A percentile compares a stretch with the other conserved stretches of the same genome.
These are phyloP conservation scores for Aplochiton taeniatus DNA, from an alignment of 2,797 vertebrate species.

Conservation along the genomic window DNA sequence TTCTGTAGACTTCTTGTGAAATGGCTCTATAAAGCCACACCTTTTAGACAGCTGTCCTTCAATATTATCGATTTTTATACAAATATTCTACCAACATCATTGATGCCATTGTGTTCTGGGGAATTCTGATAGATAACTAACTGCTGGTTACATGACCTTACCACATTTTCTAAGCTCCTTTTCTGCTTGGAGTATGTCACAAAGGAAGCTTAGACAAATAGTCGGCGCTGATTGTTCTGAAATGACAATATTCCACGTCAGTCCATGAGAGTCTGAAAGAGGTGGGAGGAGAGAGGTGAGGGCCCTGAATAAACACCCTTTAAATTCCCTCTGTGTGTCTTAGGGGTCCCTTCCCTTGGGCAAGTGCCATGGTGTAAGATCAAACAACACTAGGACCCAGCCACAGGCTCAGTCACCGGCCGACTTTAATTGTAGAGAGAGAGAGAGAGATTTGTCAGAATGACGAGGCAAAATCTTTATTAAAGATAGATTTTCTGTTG, in stretches of 20 bases:
- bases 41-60: conserved; percentile 12
- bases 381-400: neutral
- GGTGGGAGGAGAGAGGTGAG: conserved; percentile 74
- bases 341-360: conserved; percentile 41
- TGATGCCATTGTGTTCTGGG: neutral
- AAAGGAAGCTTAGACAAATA: conserved; percentile 82
- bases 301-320: conserved; percentile 84
- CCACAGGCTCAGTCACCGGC: too few species aligned
- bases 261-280: conserved; percentile 75
- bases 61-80: too few species aligned
- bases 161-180: conserved; percentile 12
- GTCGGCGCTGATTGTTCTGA: conserved; percentile 74
- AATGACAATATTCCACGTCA: conserved; percentile 79
- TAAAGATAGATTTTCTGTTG: conserved; percentile 38
- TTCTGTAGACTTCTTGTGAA: conserved; percentile 1
- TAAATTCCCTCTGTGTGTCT: conserved; percentile 63
- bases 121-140: neutral
- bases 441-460: conserved; percentile 29
- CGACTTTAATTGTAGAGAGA: conserved; percentile 6
- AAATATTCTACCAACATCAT: neutral
- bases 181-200: conserved; percentile 50
- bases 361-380: too few species aligned
- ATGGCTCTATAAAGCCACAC: too few species aligned
- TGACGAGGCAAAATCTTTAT: conserved; percentile 51
- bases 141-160: neutral